Base-by-base conservation (phyloP, 2,888 invertebrate genomes). In the Lomographa bimaculata region DNA sequence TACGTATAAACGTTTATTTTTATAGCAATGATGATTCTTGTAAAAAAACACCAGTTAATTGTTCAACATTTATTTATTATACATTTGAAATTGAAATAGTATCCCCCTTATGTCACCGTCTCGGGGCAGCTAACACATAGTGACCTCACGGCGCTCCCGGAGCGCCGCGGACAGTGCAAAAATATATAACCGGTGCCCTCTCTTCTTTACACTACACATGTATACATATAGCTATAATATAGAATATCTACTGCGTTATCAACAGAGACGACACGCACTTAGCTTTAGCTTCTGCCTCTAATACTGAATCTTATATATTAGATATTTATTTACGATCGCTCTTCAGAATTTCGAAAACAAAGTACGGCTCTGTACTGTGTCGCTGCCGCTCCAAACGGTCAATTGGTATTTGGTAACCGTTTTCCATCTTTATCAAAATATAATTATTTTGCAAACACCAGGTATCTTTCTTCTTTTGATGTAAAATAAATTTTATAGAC, bases 51-150 rank as follows among this genome's bases (percentile, higher is more conserved):
- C n/a, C 2, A 10, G 7, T 19, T 7, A 9, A 21, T 30, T 70
- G 70, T 74, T 81, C 77, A 86, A 86, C 86, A 85, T 86, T 82
- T 82, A 85, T 79, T 82, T 53, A 63, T 62, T 65, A 70, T 78
- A 80, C 71, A 79, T 77, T 78, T 74, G 73, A 78, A 76, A 73
- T 77, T 56, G 71, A 79, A 73, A 75, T 41, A 43, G 66, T 68
- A 50, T 30, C 33, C 38, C 32, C 46, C 46, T 29, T 27, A n/a
- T n/a, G 34, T 40, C 16, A 25, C 29, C 40, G 40, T 11, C 25
- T 24, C 39, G 32, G 24, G 21, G 41, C 33, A 18, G 18, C 37
- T 27, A 33, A 32, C 40, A 28, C 9, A 30, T 23, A 19, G 41
- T 27, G 32, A 27, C 32, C 14, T 29, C 16, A 11, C 24, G 18